Evolutionary conservation across 2,888 invertebrate species (phyloP).

Genomic region (Drymonia ruficornis): DNA sequence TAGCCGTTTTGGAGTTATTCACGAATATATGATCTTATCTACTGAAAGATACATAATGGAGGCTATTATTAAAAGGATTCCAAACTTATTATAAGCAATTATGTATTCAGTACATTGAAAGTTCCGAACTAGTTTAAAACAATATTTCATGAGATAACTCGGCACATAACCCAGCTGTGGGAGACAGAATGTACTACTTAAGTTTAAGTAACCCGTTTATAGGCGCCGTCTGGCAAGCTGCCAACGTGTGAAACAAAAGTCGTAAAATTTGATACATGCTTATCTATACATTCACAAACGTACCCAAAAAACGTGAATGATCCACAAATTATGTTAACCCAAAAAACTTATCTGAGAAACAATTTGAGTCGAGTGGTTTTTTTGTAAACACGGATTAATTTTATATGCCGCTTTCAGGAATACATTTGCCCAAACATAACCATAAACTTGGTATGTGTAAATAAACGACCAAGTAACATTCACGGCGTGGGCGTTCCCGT

Average conservation of each 20-base stretch:
- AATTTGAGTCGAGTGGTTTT: slow-evolving; percentile 21
- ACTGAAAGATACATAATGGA: no score
- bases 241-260: slow-evolving; percentile 38
- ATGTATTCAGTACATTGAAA: slow-evolving; percentile 7
- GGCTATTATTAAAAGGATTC: background rate
- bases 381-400: slow-evolving; percentile 12
- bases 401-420: background rate
- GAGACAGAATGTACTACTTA: slow-evolving; percentile 36
- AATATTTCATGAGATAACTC: slow-evolving; percentile 27
- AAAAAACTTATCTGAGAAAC: slow-evolving; percentile 28
- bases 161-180: slow-evolving; percentile 29
- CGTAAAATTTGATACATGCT: slow-evolving; percentile 34
- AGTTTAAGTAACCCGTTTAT: slow-evolving; percentile 45
- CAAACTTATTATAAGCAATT: background rate
- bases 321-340: slow-evolving; percentile 27
- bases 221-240: slow-evolving; percentile 38
- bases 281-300: slow-evolving; percentile 28
- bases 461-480: background rate
- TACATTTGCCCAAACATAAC: background rate
- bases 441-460: background rate
- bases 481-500: background rate
- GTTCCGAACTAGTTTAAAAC: slow-evolving; percentile 13
- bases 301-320: slow-evolving; percentile 21
- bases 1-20: no score
- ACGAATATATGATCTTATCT: no score